Evolutionary conservation across 2,113 vertebrate genomes (phyloP).

Genomic region (Laticauda laticaudata): DNA sequence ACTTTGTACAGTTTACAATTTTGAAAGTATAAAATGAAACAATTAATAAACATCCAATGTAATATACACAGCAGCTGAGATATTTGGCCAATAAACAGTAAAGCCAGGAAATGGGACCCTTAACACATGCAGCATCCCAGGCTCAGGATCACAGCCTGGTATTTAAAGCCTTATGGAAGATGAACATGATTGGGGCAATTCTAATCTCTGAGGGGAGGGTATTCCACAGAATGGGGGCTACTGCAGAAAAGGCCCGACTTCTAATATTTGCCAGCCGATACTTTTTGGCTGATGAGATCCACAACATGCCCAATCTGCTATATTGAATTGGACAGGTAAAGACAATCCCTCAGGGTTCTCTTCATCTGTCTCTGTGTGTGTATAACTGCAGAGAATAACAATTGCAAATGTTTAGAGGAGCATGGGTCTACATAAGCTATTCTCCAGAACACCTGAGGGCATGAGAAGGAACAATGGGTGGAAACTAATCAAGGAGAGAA

Average conservation of each 20-base stretch:
- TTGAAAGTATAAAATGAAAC: not conserved
- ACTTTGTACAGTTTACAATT: not conserved
- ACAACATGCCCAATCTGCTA: no score
- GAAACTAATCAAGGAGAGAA: no score
- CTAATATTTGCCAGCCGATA: not conserved
- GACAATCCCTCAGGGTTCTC: no score
- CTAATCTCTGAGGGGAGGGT: not conserved
- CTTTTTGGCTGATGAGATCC: not conserved
- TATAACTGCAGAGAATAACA: not conserved
- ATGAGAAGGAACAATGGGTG: no score
- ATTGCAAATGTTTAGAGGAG: not conserved
- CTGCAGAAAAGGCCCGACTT: not conserved
- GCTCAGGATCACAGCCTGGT: not conserved
- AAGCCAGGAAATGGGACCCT: not conserved
- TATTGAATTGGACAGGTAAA: no score
- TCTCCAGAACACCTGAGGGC: no score
- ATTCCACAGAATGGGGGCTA: not conserved
- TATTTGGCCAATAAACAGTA: not conserved
- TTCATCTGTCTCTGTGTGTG: not conserved
- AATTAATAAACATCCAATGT: not conserved
- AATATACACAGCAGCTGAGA: not conserved
- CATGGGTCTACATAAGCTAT: not conserved
- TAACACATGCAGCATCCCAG: not conserved
- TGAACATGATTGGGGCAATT: not conserved
- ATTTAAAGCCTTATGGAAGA: not conserved